Evolutionary conservation across 92 coral and sea anemone genomes (phyloP).

Genomic region (Scolanthus callimorphus): DNA sequence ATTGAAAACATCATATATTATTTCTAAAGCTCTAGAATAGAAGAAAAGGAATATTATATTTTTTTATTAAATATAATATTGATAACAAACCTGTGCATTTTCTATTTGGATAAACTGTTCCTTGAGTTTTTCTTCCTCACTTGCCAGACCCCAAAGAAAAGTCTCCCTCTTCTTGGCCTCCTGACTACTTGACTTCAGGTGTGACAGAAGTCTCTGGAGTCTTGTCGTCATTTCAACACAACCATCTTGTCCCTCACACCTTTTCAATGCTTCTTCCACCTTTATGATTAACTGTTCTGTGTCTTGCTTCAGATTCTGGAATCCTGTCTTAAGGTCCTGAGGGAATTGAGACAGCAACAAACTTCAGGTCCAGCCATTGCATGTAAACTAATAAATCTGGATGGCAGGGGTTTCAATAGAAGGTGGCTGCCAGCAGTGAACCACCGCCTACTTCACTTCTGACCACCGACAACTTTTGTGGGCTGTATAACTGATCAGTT

Average conservation of each 20-base stretch:
- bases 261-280: slow-evolving; percentile 1
- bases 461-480: too few species aligned
- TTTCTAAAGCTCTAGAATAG: too few species aligned
- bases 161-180: slow-evolving; percentile 75
- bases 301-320: slow-evolving; percentile 28
- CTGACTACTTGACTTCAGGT: slow-evolving; percentile 27
- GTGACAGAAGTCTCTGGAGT: slow-evolving; percentile 19
- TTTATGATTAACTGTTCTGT: slow-evolving; percentile 19
- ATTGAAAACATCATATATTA: too few species aligned
- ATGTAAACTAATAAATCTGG: too few species aligned
- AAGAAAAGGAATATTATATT: too few species aligned
- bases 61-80: too few species aligned
- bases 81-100: slow-evolving; percentile 84
- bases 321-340: slow-evolving; percentile 42
- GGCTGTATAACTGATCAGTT: too few species aligned
- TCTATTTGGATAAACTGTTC: slow-evolving; percentile 49
- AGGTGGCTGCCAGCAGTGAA: too few species aligned
- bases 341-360: background rate
- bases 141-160: slow-evolving; percentile 44
- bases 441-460: too few species aligned
- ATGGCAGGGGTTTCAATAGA: background rate
- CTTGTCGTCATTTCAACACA: slow-evolving; percentile 31
- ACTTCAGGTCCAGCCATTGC: background rate
- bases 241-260: slow-evolving; percentile 17
- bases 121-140: slow-evolving; percentile 58